Conservation (phyloP, 2,888 invertebrate species). For the Dusona sp. region DNA sequence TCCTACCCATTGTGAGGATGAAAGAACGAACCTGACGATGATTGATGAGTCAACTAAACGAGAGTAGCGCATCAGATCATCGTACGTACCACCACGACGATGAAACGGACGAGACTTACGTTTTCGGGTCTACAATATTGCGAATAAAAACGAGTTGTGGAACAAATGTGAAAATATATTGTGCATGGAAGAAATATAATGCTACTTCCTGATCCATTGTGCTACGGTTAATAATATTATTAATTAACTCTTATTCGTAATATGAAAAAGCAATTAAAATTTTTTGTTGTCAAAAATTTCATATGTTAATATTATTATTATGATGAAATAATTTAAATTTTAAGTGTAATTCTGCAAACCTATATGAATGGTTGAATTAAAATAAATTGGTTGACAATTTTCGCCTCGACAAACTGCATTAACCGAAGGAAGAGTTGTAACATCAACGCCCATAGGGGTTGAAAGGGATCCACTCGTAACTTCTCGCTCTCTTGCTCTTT, state of each 20-base stretch:
- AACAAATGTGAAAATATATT: neutral
- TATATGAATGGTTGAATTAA: neutral
- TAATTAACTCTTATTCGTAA: neutral
- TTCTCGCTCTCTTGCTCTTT: constrained; percentile 29
- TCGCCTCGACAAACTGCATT: constrained; percentile 10
- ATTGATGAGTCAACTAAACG: constrained; percentile 62
- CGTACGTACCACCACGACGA: neutral
- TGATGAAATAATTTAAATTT: neutral
- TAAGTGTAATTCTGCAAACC: neutral
- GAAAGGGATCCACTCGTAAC: constrained; percentile 44
- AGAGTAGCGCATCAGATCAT: constrained; percentile 25
- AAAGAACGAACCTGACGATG: constrained; percentile 60
- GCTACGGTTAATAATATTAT: neutral
- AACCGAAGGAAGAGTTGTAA: constrained; percentile 10
- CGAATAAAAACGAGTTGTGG: constrained; percentile 20
- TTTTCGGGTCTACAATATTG: constrained; percentile 42
- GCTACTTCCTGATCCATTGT: neutral
- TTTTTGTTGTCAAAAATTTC: neutral
- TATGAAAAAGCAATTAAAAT: neutral
- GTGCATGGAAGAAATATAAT: neutral
- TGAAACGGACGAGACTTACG: constrained; percentile 32
- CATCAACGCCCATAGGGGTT: constrained; percentile 18
- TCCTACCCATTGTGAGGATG: neutral
- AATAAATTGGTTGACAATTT: constrained; percentile 25
- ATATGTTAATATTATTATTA: neutral